Base-by-base conservation (phyloP, 2,888 invertebrate genomes). In the Rhingia campestris region DNA sequence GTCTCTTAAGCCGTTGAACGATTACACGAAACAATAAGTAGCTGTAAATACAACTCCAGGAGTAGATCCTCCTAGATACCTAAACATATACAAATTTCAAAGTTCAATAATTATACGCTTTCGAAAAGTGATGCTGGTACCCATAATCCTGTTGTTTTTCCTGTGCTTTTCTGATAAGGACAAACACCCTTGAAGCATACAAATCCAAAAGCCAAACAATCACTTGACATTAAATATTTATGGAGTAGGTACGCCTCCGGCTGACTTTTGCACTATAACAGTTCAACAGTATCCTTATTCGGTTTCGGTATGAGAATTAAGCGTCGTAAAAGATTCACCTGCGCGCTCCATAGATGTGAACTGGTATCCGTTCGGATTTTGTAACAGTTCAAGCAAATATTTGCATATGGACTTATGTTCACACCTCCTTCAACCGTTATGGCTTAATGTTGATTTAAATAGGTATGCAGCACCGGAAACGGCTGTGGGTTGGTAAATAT, bases 401-500 rank as follows among this genome's bases (percentile, higher is more conserved):
- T 82, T 82, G 72, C 72, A 76, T 69, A 63, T 73, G 63, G 67
- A 73, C 77, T 82, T 82, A 73, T 69, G 73, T 58, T 73, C 45
- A 72, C 77, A 73, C 67, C 67, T 73, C 67, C 67, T 64, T 73
- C 67, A 77, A 82, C 67, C 10, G 66, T 73, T 73, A 77, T 56
- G 61, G 73, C 66, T 72, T 73, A 73, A 72, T 77, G 82, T 82
- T 82, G 77, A 82, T 82, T 82, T 77, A 77, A 77, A 73, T 82
- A 79, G 63, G 51, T 22, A 45, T 59, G 51, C 53, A 58, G 33
- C 4, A 6, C 53, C 43, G 66, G 37, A 59, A 45, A 79, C 45
- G 72, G 59, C 22, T 45, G 6, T 32, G 14, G 59, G 6, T 32
- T n/a, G 59, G 61, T 45, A 53, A 73, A 53, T 66, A 61, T 37